Evolutionary conservation across 2,888 invertebrate genomes (phyloP).

Genomic region (Melanostoma scalare): DNA sequence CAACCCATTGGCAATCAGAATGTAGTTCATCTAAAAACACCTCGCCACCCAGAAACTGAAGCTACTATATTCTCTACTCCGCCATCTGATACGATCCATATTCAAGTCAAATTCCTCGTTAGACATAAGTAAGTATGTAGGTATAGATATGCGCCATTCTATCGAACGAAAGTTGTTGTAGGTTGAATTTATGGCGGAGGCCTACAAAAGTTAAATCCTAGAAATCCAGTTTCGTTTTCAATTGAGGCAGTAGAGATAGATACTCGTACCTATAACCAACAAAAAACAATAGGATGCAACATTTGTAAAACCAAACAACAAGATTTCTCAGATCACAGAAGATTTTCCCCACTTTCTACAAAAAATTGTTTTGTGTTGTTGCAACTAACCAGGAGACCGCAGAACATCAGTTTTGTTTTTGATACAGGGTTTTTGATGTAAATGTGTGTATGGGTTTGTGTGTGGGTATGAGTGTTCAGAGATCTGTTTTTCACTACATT

Average conservation of each 20-base stretch:
- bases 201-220: constrained; percentile 74
- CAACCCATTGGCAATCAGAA: constrained; percentile 6
- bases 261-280: background rate
- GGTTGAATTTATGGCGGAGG: background rate
- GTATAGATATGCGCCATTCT: background rate
- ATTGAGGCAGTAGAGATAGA: constrained; percentile 30
- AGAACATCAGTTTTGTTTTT: background rate
- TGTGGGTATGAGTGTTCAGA: constrained; percentile 8
- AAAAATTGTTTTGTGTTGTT: constrained; percentile 16
- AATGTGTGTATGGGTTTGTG: constrained; percentile 15
- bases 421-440: background rate
- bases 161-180: constrained; percentile 62
- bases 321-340: constrained; percentile 31
- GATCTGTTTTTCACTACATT: constrained; percentile 17
- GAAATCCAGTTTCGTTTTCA: constrained; percentile 80
- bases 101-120: constrained; percentile 9
- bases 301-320: constrained; percentile 2
- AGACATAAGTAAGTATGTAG: background rate
- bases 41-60: background rate
- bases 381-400: constrained; percentile 1
- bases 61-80: background rate
- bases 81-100: constrained; percentile 5
- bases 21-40: background rate
- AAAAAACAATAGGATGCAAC: background rate
- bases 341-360: constrained; percentile 45